Evolutionary conservation across 2,113 vertebrate species (phyloP).

Genomic region (Pandion haliaetus): DNA sequence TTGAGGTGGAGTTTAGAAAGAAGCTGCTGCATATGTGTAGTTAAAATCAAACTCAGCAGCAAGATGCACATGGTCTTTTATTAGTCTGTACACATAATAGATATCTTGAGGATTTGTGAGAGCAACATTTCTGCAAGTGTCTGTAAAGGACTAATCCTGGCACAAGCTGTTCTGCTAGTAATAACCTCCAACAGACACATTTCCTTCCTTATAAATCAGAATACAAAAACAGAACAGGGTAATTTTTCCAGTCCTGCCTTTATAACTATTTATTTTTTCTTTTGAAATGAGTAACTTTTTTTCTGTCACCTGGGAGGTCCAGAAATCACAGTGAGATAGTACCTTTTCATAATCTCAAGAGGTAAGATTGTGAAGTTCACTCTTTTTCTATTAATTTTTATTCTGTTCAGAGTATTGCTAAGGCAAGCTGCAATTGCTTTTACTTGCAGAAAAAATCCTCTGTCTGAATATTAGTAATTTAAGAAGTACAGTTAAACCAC

Average conservation of each 20-base stretch:
- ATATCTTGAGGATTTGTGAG: neutral
- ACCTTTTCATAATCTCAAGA: neutral
- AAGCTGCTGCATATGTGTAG: neutral
- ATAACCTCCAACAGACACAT: neutral
- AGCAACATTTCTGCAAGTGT: neutral
- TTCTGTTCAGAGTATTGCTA: neutral
- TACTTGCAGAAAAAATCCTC: neutral
- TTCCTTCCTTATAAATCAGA: neutral
- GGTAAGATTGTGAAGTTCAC: neutral
- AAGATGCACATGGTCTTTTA: neutral
- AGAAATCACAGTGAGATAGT: neutral
- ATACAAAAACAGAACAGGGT: neutral
- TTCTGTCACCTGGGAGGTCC: neutral
- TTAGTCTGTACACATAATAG: neutral
- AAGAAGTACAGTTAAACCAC: neutral
- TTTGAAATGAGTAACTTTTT: neutral
- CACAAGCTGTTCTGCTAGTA: neutral
- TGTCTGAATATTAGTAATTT: neutral
- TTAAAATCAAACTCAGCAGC: neutral
- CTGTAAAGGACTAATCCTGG: neutral
- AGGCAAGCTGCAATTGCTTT: neutral
- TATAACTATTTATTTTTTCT: neutral
- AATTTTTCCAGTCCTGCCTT: neutral
- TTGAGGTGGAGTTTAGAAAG: neutral
- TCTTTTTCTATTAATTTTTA: neutral